phyloP scores from a whole-genome alignment of 2,797 vertebrate species.

The Pseudomugil gertrudae region DNA sequence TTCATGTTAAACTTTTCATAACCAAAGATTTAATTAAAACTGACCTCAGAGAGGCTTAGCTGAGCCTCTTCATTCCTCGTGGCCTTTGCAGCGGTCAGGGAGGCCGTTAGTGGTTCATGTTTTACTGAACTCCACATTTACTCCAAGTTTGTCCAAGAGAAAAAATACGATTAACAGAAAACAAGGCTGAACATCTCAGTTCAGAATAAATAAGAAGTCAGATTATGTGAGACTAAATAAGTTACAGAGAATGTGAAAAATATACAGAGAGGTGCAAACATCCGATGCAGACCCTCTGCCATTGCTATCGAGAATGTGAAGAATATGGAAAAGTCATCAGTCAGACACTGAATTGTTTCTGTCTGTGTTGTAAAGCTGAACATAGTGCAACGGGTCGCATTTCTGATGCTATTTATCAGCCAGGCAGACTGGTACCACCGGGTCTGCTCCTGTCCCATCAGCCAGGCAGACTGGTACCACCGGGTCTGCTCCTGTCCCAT shows the following conservation, averaged over 20 bases:
- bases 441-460: too few relatives aligned
- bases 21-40: constrained; percentile 19
- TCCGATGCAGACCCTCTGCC: too few relatives aligned
- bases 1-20: not conserved
- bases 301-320: too few relatives aligned
- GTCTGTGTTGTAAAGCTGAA: not conserved
- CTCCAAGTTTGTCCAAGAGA: not conserved
- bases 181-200: not conserved
- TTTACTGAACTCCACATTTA: constrained; percentile 6
- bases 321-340: too few relatives aligned
- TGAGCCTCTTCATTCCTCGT: constrained; percentile 27
- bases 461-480: too few relatives aligned
- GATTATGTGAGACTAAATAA: not conserved
- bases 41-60: not conserved
- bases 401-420: too few relatives aligned
- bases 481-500: too few relatives aligned
- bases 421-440: too few relatives aligned
- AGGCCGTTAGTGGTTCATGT: constrained; percentile 7
- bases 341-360: not conserved
- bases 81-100: not conserved
- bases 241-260: not conserved
- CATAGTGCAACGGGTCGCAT: too few relatives aligned
- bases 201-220: too few relatives aligned
- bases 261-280: not conserved
- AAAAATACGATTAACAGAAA: not conserved